Evolutionary conservation across 2,888 invertebrate species (phyloP).

Genomic region (Cepaea hortensis): DNA sequence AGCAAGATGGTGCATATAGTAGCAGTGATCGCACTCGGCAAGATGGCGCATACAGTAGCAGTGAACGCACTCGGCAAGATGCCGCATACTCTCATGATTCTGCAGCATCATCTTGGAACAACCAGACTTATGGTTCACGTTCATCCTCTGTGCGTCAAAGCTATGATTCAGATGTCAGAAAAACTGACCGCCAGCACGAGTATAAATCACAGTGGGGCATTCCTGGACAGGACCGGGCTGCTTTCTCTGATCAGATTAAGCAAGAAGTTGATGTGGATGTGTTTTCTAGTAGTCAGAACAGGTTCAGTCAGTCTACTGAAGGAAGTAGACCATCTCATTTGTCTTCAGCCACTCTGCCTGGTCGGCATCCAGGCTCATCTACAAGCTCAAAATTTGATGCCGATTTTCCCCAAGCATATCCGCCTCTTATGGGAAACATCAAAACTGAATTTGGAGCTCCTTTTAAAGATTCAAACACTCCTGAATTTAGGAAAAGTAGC

Average conservation of each 20-base stretch:
- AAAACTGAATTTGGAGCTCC: constrained; percentile 27
- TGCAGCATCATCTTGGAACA: constrained; percentile 29
- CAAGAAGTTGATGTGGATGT: constrained; percentile 11
- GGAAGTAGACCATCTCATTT: constrained; percentile 6
- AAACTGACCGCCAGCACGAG: constrained; percentile 44
- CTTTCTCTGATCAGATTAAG: constrained; percentile 18
- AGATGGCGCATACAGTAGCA: neutral
- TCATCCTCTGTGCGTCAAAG: constrained; percentile 30
- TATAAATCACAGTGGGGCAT: constrained; percentile 52
- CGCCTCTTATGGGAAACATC: constrained; percentile 36
- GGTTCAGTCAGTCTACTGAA: constrained; percentile 42
- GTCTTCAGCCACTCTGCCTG: neutral
- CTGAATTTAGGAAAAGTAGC: constrained; percentile 26
- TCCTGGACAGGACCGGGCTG: constrained; percentile 44
- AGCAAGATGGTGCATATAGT: constrained; percentile 1
- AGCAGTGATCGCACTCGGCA: neutral
- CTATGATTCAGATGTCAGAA: constrained; percentile 35
- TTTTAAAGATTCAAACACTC: neutral
- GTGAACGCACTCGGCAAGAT: neutral
- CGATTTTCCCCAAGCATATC: constrained; percentile 30
- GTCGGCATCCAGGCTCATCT: neutral
- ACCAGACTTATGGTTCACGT: constrained; percentile 20
- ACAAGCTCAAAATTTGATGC: constrained; percentile 11
- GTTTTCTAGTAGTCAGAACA: neutral
- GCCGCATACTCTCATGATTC: constrained; percentile 21